A percentile compares a stretch with the other conserved stretches of the same genome.
Evolutionary conservation across 2,888 invertebrate genomes (phyloP).

Genomic region (Clunio marinus): DNA sequence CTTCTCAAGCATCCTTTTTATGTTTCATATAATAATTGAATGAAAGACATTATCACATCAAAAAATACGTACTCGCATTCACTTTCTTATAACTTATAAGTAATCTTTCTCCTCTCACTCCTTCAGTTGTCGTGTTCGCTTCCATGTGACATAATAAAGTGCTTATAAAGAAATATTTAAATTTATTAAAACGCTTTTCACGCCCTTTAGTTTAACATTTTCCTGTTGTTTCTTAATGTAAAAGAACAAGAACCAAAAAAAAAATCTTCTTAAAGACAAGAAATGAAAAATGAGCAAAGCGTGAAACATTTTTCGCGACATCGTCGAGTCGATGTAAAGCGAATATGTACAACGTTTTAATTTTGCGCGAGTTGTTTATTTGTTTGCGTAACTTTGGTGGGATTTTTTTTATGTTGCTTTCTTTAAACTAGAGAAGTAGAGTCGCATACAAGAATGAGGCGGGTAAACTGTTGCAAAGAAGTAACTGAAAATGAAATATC

Average conservation of each 20-base stretch:
- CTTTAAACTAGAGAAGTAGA: too few species aligned
- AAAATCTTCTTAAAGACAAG: too few species aligned
- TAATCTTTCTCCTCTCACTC: neutral
- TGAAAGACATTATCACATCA: conserved; percentile 37
- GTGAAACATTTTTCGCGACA: conserved; percentile 28
- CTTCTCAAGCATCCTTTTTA: neutral
- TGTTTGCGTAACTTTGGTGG: conserved; percentile 16
- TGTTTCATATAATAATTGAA: conserved; percentile 31
- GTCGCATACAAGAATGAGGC: too few species aligned
- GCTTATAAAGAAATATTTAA: conserved; percentile 38
- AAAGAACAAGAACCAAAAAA: too few species aligned
- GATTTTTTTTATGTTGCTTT: too few species aligned
- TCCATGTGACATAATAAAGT: conserved; percentile 27
- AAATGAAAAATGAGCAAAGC: conserved; percentile 39
- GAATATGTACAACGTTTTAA: conserved; percentile 28
- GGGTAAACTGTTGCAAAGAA: neutral
- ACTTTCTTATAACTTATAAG: too few species aligned
- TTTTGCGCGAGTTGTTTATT: conserved; percentile 25
- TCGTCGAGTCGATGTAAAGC: neutral
- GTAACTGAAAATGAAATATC: conserved; percentile 4
- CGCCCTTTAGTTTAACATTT: conserved; percentile 38
- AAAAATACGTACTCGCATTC: conserved; percentile 9
- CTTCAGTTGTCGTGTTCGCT: neutral
- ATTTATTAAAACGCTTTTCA: conserved; percentile 38
- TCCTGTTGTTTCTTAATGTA: neutral